Base-by-base conservation (phyloP, 2,113 vertebrate genomes). In the Hippocampus barbouri region DNA sequence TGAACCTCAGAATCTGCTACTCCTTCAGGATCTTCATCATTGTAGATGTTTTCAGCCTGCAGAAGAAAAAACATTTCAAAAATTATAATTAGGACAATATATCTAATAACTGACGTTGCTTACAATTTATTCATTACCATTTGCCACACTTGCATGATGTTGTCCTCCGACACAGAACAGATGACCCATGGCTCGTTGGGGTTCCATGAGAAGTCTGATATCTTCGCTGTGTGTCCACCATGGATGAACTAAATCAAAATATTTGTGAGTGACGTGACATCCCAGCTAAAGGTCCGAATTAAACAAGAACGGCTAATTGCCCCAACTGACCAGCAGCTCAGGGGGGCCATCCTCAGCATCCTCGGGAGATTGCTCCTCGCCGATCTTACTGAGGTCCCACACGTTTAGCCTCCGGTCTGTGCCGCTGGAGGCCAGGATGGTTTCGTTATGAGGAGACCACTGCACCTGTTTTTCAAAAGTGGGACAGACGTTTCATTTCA, bases 101-200 rank as follows among this genome's bases (percentile, higher is more conserved):
- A 27, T 27, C 5, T 15, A 23, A 56, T 56, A 11, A 59, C 12
- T 38, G 27, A 59, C 27, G 8, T 63, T 41, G 2, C 8, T 18
- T 5, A 11, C 18, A 9, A 2, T 40, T 65, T 65, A 63, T 9
- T 12, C 69, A 81, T 82, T 76, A 90, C 97, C 97, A 98, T 98
- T 72, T 98, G 97, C 97, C 97, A 99, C 60, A 99, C 97, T 93
- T 99, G 95, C 97, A 99, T 99, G 91, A 99, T 99, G 90, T 99
- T 98, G 78, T 98, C 97, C 91, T 99, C 97, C 83, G 97, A 99
- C 88, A 99, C 97, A 81, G 97, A 99, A 88, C 97, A 99, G 91
- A 99, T 99, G 87, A 99, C 97, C 97, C 97, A 99, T 9, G 97
- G 97, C 76, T 99, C 97, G 38, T 98, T 99, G 67, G 97, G 97